Evolutionary conservation across 2,888 invertebrate genomes (phyloP).

Genomic region (Torymus texanus): DNA sequence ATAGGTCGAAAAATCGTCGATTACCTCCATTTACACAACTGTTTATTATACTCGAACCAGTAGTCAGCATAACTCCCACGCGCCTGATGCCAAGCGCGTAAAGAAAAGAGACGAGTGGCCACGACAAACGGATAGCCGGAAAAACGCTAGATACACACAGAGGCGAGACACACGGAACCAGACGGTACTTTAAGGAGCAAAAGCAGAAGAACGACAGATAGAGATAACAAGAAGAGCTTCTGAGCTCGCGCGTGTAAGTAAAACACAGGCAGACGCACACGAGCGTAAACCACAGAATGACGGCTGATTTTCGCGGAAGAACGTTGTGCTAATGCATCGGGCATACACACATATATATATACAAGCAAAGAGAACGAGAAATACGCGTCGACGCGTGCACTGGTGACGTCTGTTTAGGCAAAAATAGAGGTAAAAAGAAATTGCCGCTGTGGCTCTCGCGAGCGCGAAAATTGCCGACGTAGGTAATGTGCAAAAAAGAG

Average conservation of each 20-base stretch:
- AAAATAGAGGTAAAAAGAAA: conserved; percentile 34
- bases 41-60: too few species aligned
- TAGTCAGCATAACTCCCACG: too few species aligned
- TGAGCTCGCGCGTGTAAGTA: neutral
- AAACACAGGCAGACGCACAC: neutral
- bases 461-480: conserved; percentile 15
- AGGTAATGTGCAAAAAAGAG: neutral
- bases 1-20: too few species aligned
- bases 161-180: neutral
- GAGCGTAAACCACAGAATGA: conserved; percentile 7
- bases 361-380: neutral
- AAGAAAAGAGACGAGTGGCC: neutral
- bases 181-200: neutral
- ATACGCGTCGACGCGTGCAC: too few species aligned
- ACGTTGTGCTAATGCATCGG: conserved; percentile 50
- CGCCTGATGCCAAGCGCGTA: neutral
- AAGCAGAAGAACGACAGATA: neutral
- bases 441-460: conserved; percentile 11
- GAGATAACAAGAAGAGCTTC: neutral
- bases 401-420: conserved; percentile 34
- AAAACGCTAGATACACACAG: neutral
- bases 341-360: conserved; percentile 9
- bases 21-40: too few species aligned
- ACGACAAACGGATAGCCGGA: neutral
- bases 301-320: conserved; percentile 46